Evolutionary conservation across 2,888 invertebrate species (phyloP).

Genomic region (Tanypteryx hageni): DNA sequence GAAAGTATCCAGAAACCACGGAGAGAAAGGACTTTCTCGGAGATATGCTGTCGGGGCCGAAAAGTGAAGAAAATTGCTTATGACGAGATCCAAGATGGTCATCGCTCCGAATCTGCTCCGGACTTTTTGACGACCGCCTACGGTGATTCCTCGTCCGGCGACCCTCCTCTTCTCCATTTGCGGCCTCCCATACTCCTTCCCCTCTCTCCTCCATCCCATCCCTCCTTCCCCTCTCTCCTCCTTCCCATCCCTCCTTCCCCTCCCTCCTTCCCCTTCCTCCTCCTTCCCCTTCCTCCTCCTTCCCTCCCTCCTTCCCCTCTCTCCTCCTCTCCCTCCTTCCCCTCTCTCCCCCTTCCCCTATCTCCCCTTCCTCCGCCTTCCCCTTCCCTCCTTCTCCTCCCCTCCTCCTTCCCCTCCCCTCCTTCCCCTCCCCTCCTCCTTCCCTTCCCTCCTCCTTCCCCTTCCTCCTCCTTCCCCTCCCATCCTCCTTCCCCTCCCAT

Average conservation of each 20-base stretch:
- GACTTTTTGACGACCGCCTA: too few relatives aligned
- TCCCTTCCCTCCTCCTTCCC: conserved; percentile 23
- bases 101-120: too few relatives aligned
- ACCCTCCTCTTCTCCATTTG: too few relatives aligned
- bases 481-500: too few relatives aligned
- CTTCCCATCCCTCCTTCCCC: neutral
- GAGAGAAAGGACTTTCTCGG: too few relatives aligned
- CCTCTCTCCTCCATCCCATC: neutral
- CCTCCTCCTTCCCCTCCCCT: neutral
- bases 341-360: neutral
- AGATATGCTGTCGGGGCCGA: too few relatives aligned
- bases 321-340: too few relatives aligned
- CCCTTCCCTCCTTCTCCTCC: conserved; percentile 6
- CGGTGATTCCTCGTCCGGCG: too few relatives aligned
- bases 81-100: too few relatives aligned
- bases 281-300: neutral
- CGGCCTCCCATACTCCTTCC: neutral
- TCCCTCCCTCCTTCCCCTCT: neutral
- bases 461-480: too few relatives aligned
- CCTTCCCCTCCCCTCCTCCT: neutral
- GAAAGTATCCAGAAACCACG: too few relatives aligned
- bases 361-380: conserved; percentile 37
- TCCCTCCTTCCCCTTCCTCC: neutral
- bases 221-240: neutral
- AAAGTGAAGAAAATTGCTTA: too few relatives aligned